These are phyloP conservation scores for Arnoldichthys spilopterus DNA, from an alignment of 2,797 vertebrate species.

Conservation along the genomic window DNA sequence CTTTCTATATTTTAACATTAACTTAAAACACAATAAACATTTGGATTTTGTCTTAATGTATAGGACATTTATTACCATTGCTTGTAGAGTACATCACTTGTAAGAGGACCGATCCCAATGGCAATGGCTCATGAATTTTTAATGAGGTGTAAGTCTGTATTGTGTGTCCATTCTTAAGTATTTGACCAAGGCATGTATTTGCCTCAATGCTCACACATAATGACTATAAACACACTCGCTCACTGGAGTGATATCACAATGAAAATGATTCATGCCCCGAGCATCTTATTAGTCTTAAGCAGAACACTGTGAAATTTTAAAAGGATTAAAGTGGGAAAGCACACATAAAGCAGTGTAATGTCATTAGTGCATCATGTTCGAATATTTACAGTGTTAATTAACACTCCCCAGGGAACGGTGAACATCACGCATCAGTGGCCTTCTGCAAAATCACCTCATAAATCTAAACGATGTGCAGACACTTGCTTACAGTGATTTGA, in stretches of 20 bases:
- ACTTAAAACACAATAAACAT: too few relatives aligned
- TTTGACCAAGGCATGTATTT: background rate
- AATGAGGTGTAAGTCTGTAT: background rate
- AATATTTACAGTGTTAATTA: slow-evolving; percentile 31
- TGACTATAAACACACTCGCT: background rate
- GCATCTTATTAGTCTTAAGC: slow-evolving; percentile 27
- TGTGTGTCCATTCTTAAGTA: background rate
- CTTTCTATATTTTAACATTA: too few relatives aligned
- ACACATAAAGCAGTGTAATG: slow-evolving; percentile 13
- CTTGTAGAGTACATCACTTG: background rate
- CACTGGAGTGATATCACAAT: background rate
- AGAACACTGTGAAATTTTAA: slow-evolving; percentile 25
- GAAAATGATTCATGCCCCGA: slow-evolving; percentile 13
- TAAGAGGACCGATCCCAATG: background rate
- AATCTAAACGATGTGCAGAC: slow-evolving; percentile 19
- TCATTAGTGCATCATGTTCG: slow-evolving; percentile 23
- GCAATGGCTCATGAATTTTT: background rate
- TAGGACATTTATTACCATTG: too few relatives aligned
- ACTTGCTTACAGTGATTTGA: slow-evolving; percentile 6
- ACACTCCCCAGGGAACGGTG: background rate
- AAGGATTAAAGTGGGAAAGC: slow-evolving; percentile 6
- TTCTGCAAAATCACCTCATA: slow-evolving; percentile 29
- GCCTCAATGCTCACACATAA: background rate
- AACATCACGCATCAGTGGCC: slow-evolving; percentile 14
- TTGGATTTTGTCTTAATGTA: too few relatives aligned